Evolutionary conservation across 2,888 invertebrate species (phyloP), one percentile per base, ranked within the genome.

Genomic region (Lycaena phlaeas): DNA sequence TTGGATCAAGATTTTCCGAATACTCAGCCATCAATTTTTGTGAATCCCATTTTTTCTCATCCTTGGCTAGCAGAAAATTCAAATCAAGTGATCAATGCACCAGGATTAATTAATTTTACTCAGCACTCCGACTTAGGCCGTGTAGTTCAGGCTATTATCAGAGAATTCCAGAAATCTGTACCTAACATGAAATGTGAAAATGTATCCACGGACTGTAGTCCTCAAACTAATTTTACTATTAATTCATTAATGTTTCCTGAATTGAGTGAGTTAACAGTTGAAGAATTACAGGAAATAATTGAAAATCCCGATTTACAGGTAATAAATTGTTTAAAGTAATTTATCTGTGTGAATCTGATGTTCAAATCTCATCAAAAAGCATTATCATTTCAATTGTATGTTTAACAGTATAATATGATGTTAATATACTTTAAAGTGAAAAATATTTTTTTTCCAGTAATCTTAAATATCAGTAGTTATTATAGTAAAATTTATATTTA

Each of bases 141-240:
- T 42, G 90, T 94, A 2, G 93, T 93, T 0, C 93, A 93, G 66
- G 93, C 91, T 12, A 90, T 93, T 36, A 91, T 91, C 47, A 79
- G 93, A 40, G 93, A 94, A 68, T 92, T 92, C 54, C 90, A 92
- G 66, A 87, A 89, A 56, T 63, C 69, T 0, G 49, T 67, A 7
- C 74, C 73, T 0, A 67, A 52, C 28, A 50, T 89, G 75, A 60
- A 89, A 87, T 46, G 88, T 85, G 63, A 63, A 4, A 61, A 64
- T 0, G 68, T 62, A 9, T 63, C 68, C 0, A 64, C 56, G 1
- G 73, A 78, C 36, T 54, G 52, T 0, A 78, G 76, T 40, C 75
- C 77, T 0, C 70, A 70, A 27, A 60, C 69, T 0, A 61, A 68
- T 26, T 56, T 56, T 0, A 68, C 64, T 15, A 46, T 51, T 0